phyloP scores from a whole-genome alignment of 2,797 vertebrate genomes.

The Cryptoprocta ferox region DNA sequence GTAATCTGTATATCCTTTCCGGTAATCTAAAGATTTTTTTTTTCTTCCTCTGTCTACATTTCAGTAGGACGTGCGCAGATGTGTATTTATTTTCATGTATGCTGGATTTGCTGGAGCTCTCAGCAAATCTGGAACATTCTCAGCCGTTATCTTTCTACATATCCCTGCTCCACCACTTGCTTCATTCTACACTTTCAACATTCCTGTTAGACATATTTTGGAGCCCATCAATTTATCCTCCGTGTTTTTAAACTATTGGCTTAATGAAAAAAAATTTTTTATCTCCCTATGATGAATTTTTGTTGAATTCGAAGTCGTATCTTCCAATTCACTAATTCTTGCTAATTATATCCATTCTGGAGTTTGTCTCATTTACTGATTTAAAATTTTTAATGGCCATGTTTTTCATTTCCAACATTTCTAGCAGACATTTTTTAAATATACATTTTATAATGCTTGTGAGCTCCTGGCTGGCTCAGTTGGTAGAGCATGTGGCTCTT shows the following conservation, averaged over 20 bases:
- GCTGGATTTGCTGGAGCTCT: background rate
- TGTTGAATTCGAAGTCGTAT: background rate
- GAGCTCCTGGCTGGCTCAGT: background rate
- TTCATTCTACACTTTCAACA: background rate
- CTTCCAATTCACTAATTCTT: background rate
- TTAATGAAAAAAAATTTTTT: background rate
- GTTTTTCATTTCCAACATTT: conserved; percentile 17
- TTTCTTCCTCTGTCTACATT: background rate
- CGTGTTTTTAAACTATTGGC: background rate
- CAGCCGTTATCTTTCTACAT: background rate
- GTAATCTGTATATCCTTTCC: background rate
- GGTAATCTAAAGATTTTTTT: background rate
- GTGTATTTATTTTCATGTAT: background rate
- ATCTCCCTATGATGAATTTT: background rate
- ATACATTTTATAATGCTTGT: background rate
- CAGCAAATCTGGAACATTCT: background rate
- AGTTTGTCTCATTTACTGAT: background rate
- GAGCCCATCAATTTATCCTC: background rate
- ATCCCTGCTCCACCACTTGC: background rate
- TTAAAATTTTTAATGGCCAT: background rate
- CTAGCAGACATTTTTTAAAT: background rate
- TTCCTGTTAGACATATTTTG: background rate
- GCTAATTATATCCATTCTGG: background rate
- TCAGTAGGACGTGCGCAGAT: background rate
- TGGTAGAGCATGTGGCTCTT: background rate